Conservation (phyloP, 2,888 invertebrate species). For the Pristionchus japonicus region DNA sequence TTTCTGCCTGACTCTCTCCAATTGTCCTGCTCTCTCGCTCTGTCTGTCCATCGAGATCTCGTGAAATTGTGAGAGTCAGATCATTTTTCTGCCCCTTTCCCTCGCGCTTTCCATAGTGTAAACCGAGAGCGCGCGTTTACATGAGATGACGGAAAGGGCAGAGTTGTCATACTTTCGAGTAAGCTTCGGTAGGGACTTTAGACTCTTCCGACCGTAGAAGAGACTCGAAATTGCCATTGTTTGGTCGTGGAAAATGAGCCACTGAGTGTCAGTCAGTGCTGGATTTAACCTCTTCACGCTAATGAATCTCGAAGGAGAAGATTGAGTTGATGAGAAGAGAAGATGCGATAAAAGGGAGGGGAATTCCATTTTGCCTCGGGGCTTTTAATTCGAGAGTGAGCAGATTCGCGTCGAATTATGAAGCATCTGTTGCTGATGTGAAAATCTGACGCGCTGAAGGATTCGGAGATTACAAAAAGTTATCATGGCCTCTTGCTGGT, state of each 20-base stretch:
- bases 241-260: neutral
- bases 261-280: neutral
- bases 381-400: constrained; percentile 4
- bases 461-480: too few species aligned
- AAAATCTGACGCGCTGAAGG: too few species aligned
- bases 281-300: neutral
- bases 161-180: neutral
- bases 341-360: neutral
- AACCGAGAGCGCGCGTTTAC: constrained; percentile 1
- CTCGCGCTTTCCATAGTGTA: neutral
- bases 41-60: too few species aligned
- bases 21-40: too few species aligned
- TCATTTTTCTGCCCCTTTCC: neutral
- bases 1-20: neutral
- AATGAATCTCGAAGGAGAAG: constrained; percentile 34
- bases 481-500: too few species aligned
- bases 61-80: too few species aligned
- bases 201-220: too few species aligned
- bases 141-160: constrained; percentile 18
- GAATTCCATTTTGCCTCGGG: neutral
- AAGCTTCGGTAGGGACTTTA: neutral
- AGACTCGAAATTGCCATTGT: neutral
- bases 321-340: neutral
- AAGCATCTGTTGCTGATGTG: too few species aligned
- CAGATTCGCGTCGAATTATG: neutral